Conservation (phyloP, 2,888 invertebrate genomes). For the Bugulina stolonifera region DNA sequence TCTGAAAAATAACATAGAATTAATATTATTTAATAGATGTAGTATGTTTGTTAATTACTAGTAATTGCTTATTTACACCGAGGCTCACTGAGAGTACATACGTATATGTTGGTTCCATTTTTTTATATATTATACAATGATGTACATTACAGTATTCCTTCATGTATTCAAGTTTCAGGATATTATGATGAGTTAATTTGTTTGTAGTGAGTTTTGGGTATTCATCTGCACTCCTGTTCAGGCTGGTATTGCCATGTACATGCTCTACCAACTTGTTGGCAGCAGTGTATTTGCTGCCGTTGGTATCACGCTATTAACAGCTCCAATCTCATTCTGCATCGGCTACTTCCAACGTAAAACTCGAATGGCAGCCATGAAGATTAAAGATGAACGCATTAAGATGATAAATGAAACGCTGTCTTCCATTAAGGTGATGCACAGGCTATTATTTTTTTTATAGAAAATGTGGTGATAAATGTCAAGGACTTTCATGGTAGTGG, state of each 20-base stretch:
- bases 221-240: conserved; percentile 37
- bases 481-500: no score
- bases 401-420: conserved; percentile 48
- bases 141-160: no score
- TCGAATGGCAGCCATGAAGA: conserved; percentile 37
- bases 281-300: conserved; percentile 81
- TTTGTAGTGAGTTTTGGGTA: neutral
- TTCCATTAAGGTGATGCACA: conserved; percentile 50
- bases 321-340: conserved; percentile 75
- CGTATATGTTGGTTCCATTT: no score
- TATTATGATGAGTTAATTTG: neutral
- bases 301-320: conserved; percentile 73
- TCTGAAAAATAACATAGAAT: no score
- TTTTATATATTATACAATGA: no score
- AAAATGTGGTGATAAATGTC: no score
- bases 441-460: no score
- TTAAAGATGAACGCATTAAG: conserved; percentile 46
- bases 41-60: no score
- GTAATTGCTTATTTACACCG: no score
- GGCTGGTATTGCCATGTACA: conserved; percentile 39
- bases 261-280: conserved; percentile 54
- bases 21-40: no score
- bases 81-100: no score
- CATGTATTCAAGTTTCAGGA: no score
- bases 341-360: conserved; percentile 55